Base-by-base conservation (phyloP, 1,140 invertebrate species). In the Adelges cooleyi region DNA sequence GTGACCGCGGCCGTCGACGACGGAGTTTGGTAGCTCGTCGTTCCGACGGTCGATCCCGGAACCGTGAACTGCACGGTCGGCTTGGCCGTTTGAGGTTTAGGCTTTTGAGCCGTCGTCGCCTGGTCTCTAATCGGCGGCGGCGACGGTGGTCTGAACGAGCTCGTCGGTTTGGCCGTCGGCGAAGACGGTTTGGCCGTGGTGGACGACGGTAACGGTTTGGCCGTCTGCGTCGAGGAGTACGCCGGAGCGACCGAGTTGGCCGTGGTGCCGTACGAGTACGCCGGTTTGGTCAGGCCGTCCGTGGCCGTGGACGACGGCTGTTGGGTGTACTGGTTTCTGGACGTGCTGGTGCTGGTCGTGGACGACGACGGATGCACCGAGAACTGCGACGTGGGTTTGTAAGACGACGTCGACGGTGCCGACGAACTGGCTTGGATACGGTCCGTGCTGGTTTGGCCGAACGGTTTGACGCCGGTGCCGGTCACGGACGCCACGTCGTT, bases 131-230 rank as follows among this genome's bases (percentile, higher is more conserved):
- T 53, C 11, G 67, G 52, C 15, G 68, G 66, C 20, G 67, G 65
- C 25, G 66, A 56, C 22, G 36, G 17, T 8, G 62, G 62, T 33
- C 56, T 20, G 67, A 25, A 53, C 68, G 65, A 70, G 66, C 59
- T 59, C 23, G 56, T 22, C 3, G 71, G 54, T 20, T 46, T 42
- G 1, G 33, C 33, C 8, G 65, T 66, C 4, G 44, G 29, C 9
- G 67, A 20, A 2, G 15, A 15, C n/a, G 52, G 53, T 23, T 20
- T 66, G n/a, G 51, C 49, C 6, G 52, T 29, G 1, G 25, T n/a
- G 15, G 40, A 23, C 38, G 48, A 22, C 2, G 50, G 51, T 11
- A 17, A 44, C 2, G 53, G 46, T 29, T 46, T 65, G 1, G 56
- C 38, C 29, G 46, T 36, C 25, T 65, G 17, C 22, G 67, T 44